A percentile compares a stretch with the other conserved stretches of the same genome.
Evolutionary conservation across 1,140 invertebrate species (phyloP).

Genomic region (Drosophila mauritiana): DNA sequence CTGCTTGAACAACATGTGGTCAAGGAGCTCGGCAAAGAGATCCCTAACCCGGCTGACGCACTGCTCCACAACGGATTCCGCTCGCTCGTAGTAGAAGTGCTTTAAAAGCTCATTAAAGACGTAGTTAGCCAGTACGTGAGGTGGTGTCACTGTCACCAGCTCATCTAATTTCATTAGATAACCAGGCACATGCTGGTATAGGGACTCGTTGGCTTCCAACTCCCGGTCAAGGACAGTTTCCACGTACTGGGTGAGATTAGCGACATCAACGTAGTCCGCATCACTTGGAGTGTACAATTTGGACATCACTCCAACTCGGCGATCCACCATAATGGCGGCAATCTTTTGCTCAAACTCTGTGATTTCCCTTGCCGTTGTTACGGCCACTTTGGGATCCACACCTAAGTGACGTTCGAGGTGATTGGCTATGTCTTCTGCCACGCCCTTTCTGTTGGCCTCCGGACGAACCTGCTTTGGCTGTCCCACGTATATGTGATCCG

Average conservation of each 20-base stretch:
- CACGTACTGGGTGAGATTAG: conserved; percentile 61
- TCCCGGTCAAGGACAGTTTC: conserved; percentile 50
- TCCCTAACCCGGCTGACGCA: conserved; percentile 50
- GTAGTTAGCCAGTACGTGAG: conserved; percentile 60
- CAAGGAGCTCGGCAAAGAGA: conserved; percentile 61
- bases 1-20: conserved; percentile 56
- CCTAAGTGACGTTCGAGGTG: conserved; percentile 44
- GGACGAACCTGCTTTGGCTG: conserved; percentile 47
- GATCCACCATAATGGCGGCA: conserved; percentile 35
- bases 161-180: conserved; percentile 43
- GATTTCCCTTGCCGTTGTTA: conserved; percentile 42
- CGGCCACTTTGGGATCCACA: conserved; percentile 37
- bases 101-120: conserved; percentile 62
- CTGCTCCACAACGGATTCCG: conserved; percentile 25
- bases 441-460: conserved; percentile 16
- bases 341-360: conserved; percentile 48
- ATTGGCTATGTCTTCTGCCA: conserved; percentile 12
- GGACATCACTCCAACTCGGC: conserved; percentile 40
- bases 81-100: conserved; percentile 52
- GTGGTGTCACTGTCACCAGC: conserved; percentile 23
- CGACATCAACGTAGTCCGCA: conserved; percentile 28
- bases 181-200: conserved; percentile 64
- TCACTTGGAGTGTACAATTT: conserved; percentile 32
- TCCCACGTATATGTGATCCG: conserved; percentile 57
- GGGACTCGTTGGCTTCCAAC: conserved; percentile 28